Conservation (phyloP, 2,797 vertebrate species). For the Psittacula echo region DNA sequence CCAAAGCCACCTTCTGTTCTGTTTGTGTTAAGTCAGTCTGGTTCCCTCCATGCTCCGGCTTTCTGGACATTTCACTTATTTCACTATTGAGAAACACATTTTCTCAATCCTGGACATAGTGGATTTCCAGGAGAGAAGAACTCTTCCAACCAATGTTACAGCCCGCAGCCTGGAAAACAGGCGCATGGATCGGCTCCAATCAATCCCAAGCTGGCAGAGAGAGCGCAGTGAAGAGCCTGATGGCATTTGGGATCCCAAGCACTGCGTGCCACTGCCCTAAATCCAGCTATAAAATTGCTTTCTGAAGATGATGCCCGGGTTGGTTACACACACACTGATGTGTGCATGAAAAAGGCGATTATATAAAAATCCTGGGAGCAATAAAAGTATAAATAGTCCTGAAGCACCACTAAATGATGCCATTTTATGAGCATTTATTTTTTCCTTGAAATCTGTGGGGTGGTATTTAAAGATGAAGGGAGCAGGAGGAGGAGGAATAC, state of each 20-base stretch:
- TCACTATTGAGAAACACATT: background rate
- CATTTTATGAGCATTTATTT: slow-evolving; percentile 33
- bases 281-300: background rate
- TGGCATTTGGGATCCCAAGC: background rate
- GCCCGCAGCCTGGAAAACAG: background rate
- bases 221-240: rapidly evolving
- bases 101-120: rapidly evolving
- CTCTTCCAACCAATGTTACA: background rate
- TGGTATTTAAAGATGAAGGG: slow-evolving; percentile 53
- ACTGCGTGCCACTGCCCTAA: background rate
- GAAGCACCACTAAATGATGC: background rate
- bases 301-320: background rate
- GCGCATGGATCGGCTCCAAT: rapidly evolving
- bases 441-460: background rate
- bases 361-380: background rate
- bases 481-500: slow-evolving; percentile 1
- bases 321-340: background rate
- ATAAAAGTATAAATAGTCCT: slow-evolving; percentile 39
- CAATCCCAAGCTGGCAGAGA: rapidly evolving
- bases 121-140: background rate
- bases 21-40: rapidly evolving
- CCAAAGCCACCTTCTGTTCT: background rate
- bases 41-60: rapidly evolving
- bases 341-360: background rate
- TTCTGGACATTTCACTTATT: background rate